Evolutionary conservation across 2,113 vertebrate species (phyloP), one percentile per base, ranked within the genome.

Genomic region (Pseudolaguvia tuberculata): DNA sequence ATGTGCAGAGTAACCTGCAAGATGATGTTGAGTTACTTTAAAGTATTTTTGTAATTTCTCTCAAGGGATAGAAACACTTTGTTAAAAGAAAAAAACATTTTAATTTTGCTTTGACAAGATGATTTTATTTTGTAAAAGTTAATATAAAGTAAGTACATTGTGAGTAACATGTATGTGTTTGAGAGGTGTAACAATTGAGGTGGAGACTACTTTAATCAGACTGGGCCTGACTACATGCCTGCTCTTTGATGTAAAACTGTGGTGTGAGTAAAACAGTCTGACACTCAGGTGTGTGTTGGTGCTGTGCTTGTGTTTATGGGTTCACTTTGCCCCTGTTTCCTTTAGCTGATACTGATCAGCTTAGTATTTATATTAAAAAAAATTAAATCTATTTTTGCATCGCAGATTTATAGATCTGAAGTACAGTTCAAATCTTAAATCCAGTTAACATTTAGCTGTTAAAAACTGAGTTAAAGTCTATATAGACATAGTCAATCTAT

Each of bases 141-240:
- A 27, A 78, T 25, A 58, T 29, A 77, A 79, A 78, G 56, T 39
- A 70, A 59, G 42, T 73, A 83, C 51, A 56, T 20, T 57, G n/a
- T 83, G 78, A 72, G 78, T 72, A 74, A 76, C 63, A 57, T 79
- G 62, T 79, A 25, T 73, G 77, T 74, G 82, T 83, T 80, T 80
- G 84, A 77, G 73, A 78, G 92, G 75, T 92, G 80, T 87, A 86
- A 88, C 85, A 73, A 80, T 83, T 84, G 85, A 86, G 88, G 76
- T 80, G 82, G 84, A 87, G 87, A 86, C 86, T 66, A 84, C 78
- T 83, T 87, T 90, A 84, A 86, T 89, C 79, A 85, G 80, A 77
- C 51, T 80, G 78, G 20, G 59, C 14, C 52, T 71, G 63, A 59
- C 55, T 68, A 17, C 47, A 29, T 70, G 72, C 14, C 75, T 53